Percentiles rank a stretch among this genome's conserved stretches.
phyloP scores from a whole-genome alignment of 2,113 vertebrate genomes.

The Lepus europaeus region DNA sequence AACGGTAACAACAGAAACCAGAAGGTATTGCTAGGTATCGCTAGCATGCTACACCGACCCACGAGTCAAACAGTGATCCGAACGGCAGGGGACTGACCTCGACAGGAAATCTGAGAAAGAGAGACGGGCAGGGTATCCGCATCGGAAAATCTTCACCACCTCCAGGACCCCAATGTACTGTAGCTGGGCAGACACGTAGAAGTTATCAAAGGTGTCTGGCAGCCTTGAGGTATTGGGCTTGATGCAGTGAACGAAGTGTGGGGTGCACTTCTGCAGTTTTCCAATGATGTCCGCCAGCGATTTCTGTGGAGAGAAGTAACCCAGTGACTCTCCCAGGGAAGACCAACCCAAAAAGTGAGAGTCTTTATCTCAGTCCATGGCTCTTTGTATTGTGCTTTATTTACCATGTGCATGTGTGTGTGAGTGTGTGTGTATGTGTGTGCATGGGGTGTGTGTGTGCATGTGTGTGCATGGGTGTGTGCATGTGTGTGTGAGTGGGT shows the following conservation, averaged over 20 bases:
- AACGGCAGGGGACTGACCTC: slow-evolving; percentile 88
- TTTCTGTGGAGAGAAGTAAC: slow-evolving; percentile 86
- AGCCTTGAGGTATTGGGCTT: slow-evolving; percentile 91
- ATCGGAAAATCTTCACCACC: slow-evolving; percentile 95
- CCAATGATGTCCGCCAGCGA: slow-evolving; percentile 92
- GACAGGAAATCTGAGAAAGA: slow-evolving; percentile 93
- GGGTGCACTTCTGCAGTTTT: slow-evolving; percentile 91
- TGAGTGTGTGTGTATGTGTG: neutral
- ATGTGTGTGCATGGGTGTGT: neutral
- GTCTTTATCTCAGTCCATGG: neutral
- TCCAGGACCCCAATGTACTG: slow-evolving; percentile 95
- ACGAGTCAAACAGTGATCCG: neutral
- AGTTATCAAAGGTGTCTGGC: slow-evolving; percentile 93
- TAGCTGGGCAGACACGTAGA: slow-evolving; percentile 95
- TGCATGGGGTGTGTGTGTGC: neutral
- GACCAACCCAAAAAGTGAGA: neutral
- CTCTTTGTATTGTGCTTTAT: neutral
- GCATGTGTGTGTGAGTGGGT: neutral
- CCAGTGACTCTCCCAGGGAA: neutral
- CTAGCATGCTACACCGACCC: neutral
- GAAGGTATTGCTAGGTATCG: accelerated
- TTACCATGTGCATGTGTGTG: neutral
- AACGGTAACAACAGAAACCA: neutral
- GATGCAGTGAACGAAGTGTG: slow-evolving; percentile 95
- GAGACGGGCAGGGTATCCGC: slow-evolving; percentile 94